Evolutionary conservation across 1,140 invertebrate species (phyloP).

Genomic region (Drosophila asahinai): DNA sequence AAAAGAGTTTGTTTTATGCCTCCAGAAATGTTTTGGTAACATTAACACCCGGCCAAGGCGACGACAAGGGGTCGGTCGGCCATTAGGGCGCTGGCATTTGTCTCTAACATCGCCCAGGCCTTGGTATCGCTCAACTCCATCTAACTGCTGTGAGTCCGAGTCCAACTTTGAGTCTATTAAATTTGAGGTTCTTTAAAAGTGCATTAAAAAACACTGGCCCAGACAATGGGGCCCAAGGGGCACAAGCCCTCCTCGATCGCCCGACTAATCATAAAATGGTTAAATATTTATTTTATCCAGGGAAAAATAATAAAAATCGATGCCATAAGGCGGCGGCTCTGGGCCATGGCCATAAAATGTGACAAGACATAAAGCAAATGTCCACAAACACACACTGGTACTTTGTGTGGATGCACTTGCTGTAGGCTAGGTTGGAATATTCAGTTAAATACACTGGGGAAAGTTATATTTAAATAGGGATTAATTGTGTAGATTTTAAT

Average conservation of each 20-base stretch:
- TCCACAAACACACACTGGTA: slow-evolving; percentile 30
- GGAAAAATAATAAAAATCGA: slow-evolving; percentile 78
- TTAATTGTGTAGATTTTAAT: too few species aligned
- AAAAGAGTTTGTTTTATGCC: slow-evolving; percentile 70
- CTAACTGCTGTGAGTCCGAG: slow-evolving; percentile 14
- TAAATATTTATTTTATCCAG: slow-evolving; percentile 79
- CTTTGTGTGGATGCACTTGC: slow-evolving; percentile 51
- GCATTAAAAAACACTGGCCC: slow-evolving; percentile 69
- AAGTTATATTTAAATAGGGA: background rate
- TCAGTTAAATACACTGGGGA: background rate
- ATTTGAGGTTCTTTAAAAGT: slow-evolving; percentile 73
- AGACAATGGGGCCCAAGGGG: slow-evolving; percentile 24
- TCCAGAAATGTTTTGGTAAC: slow-evolving; percentile 75
- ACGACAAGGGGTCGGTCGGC: slow-evolving; percentile 24
- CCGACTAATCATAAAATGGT: slow-evolving; percentile 67
- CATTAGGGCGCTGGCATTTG: slow-evolving; percentile 42
- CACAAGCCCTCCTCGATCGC: slow-evolving; percentile 21
- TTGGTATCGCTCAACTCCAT: slow-evolving; percentile 29
- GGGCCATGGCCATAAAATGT: slow-evolving; percentile 68
- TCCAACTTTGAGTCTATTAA: slow-evolving; percentile 62
- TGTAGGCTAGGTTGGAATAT: slow-evolving; percentile 26
- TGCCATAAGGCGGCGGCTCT: slow-evolving; percentile 62
- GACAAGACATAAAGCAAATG: slow-evolving; percentile 76
- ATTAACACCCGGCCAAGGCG: slow-evolving; percentile 67
- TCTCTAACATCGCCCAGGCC: slow-evolving; percentile 24